Evolutionary conservation across 2,888 invertebrate genomes (phyloP), one percentile per base, ranked within the genome.

Genomic region (Eugnorisma glareosa): DNA sequence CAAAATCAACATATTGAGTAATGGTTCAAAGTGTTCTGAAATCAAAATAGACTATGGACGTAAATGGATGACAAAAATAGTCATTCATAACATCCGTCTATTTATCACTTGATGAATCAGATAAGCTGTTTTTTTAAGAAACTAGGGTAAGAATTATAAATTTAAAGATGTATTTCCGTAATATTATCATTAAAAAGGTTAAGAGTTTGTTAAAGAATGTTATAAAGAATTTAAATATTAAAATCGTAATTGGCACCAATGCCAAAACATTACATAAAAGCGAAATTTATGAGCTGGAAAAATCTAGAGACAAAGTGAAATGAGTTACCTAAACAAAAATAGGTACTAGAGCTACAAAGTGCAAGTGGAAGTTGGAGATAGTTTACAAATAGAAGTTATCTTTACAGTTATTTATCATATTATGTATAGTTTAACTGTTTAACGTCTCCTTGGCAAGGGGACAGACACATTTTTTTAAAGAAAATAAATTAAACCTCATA

Each of bases 401-500:
- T 79, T 74, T 71, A 84, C 40, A 77, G 48, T 72, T 74, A 67
- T 79, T 74, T 74, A 72, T 51, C 63, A 77, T 40, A 40, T 13
- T 31, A 45, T 35, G 43, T 54, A 15, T 67, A 77, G 74, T 75
- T 64, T 71, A 77, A 72, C 69, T 75, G 74, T 75, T 64, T 71
- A 77, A 72, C 69, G 37, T 80, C 57, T 78, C 48, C n/a, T 83
- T 85, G 85, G 87, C 86, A 86, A 74, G 31, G 31, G 71, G 37
- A 87, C 81, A 82, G 82, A 82, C 76, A 79, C 13, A 59, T 77
- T 75, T 84, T 79, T 84, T 69, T 73, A 31, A 81, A 79, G 81
- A 76, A 57, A 78, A 87, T 70, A 79, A 86, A 74, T 80, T 70
- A 69, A 76, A 73, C 37, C 57, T 64, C 86, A 86, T 87, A 89